These are phyloP conservation scores for Diarsia mendica DNA, from an alignment of 2,888 invertebrate genomes.

Conservation along the genomic window DNA sequence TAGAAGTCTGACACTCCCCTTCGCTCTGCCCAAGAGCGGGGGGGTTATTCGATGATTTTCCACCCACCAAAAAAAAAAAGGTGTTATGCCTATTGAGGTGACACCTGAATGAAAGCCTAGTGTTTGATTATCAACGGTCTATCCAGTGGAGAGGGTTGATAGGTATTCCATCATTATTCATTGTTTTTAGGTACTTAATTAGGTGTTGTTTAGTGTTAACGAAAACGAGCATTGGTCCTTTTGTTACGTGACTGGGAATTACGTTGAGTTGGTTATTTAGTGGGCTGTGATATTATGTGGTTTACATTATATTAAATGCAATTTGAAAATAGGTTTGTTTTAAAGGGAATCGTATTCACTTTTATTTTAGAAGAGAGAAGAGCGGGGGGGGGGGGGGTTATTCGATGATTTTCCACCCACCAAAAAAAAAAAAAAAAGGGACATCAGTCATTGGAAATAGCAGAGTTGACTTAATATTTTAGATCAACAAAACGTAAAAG, in stretches of 20 bases:
- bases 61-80: no score
- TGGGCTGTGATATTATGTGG: not conserved
- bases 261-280: not conserved
- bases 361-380: no score
- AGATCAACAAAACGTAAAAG: not conserved
- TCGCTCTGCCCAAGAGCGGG: no score
- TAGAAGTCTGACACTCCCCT: no score
- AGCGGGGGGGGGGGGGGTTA: no score
- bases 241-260: not conserved
- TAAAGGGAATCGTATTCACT: no score
- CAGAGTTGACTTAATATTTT: not conserved
- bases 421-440: no score
- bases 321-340: not conserved
- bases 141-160: not conserved
- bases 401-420: no score
- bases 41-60: no score
- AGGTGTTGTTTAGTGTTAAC: not conserved
- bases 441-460: not conserved
- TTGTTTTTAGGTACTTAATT: not conserved
- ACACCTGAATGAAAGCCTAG: not conserved
- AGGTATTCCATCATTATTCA: no score
- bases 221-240: not conserved
- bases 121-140: not conserved
- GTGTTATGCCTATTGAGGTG: no score
- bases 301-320: not conserved